Evolutionary conservation across 1,140 invertebrate species (phyloP), one percentile per base, ranked within the genome.

Genomic region (Panagrolaimus sp.): DNA sequence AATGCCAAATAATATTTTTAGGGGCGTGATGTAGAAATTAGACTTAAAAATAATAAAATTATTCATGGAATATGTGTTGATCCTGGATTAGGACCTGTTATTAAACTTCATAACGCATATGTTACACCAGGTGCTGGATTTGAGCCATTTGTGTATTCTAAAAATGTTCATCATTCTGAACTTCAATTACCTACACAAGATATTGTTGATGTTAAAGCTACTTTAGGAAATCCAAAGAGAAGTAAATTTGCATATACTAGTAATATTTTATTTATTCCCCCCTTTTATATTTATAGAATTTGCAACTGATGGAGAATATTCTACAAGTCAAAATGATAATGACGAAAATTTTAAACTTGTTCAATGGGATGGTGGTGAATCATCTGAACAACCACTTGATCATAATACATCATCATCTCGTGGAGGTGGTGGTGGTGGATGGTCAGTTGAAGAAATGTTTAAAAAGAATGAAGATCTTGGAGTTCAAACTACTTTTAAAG

Each of bases 401-500:
- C 9, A 20, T 27, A 11, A 16, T 16, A 16, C 20, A n/a, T n/a
- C n/a, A n/a, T n/a, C n/a, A n/a, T n/a, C n/a, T n/a, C n/a, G n/a
- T 25, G 57, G 91, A 91, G 3, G 91, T 91, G 67, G 92, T 4
- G 27, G 27, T 57, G 51, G 45, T 11, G 66, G 67, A 13, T 70
- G 68, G 68, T 71, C 68, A 47, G 66, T 66, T 38, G 67, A 74
- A n/a, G 72, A 71, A 16, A 71, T 71, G 70, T 65, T 71, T 31
- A 47, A 31, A 16, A 42, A 71, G 42, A 71, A 71, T 48, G 43
- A 63, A 14, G 25, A 63, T 25, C 63, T 71, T 23, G 67, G 70
- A 11, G 57, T 71, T 23, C 31, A 20, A 16, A 20, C 67, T 14
- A 51, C 67, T 38, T 71, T 71, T 16, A 61, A 71, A 16, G 67